Base-by-base conservation (phyloP, 2,888 invertebrate genomes). In the Tholera decimalis region DNA sequence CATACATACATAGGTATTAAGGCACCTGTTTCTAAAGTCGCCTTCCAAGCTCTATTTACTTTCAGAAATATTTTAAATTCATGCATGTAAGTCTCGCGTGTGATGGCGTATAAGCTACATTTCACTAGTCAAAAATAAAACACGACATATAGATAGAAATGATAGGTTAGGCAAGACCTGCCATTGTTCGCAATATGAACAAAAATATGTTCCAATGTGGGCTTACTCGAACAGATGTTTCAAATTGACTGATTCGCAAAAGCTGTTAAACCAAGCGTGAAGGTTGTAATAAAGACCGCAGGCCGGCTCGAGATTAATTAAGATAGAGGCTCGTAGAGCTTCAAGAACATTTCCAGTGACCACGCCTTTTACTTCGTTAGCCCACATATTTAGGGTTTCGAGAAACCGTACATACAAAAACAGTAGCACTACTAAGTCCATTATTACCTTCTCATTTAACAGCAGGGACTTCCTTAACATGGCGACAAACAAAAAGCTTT, bases 261-360 rank as follows among this genome's bases (percentile, higher is more conserved):
- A 88, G 90, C 89, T 87, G 88, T 84, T 88, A 89, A 90, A 86
- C 89, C 89, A 90, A 88, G 88, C 90, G 88, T 89, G 89, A 92
- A 89, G 87, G 88, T 86, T 87, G 89, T 89, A 91, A 92, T 93
- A 92, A 92, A 92, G 90, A 88, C 88, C 87, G 87, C 83, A 82
- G 84, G 77, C 84, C 82, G 83, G 86, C 84, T 85, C 83, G 78
- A 89, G 90, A 92, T 92, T 92, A 92, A 93, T 92, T 92, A 92
- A 92, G 92, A 92, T 91, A 89, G 87, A 87, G 86, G 77, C 85
- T 85, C 80, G 80, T 80, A 77, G 80, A 83, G 82, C 84, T 84
- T 85, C 84, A 84, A 86, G 85, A 86, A 87, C 86, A 82, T 87
- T 85, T 79, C 80, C 73, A 83, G 77, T 88, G 88, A 88, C 85